Evolutionary conservation across 2,797 vertebrate genomes (phyloP), one percentile per base, ranked within the genome.

Genomic region (Otus scops): DNA sequence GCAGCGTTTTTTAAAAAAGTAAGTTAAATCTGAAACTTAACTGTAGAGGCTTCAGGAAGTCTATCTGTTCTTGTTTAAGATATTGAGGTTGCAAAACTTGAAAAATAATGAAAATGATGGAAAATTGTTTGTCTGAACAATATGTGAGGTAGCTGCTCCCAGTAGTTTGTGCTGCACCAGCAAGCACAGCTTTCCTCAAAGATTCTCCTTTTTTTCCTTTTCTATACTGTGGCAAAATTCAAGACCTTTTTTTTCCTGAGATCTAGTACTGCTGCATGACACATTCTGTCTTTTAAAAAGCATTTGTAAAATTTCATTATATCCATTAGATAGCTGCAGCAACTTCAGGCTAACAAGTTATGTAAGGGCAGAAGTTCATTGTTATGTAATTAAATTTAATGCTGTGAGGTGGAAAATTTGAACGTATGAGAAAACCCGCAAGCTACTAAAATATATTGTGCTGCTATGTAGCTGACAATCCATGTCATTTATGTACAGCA

Each of bases 381-480:
- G 65, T 95, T 94, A 85, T 11, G 13, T 93, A 96, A 93, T 95
- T 76, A 93, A 86, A 78, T 81, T 36, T 75, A 63, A 28, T 54
- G 63, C 61, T 84, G 43, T 67, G 63, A 94, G 59, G 43, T 96
- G 76, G 83, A 95, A 92, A 86, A 92, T 68, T 71, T 78, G 47
- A 78, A 48, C 1, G 4, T 84, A 54, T 88, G 54, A 86, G 65
- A 78, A 45, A 85, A 92, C 73, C 53, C 9, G 2, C 13, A n/a
- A 73, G 41, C 79, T 84, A 27, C 80, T 85, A 36, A 88, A 73
- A 81, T 90, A 81, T 7, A 65, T 32, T 65, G 13, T 71, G 13
- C 65, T 92, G 34, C 57, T 90, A 28, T 3, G 1, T 54, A 65
- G 32, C 50, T 85, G 45, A 75, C 48, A 81, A 86, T 24, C 36